Conservation (phyloP, 2,797 vertebrate genomes). For the Rachycentron canadum region DNA sequence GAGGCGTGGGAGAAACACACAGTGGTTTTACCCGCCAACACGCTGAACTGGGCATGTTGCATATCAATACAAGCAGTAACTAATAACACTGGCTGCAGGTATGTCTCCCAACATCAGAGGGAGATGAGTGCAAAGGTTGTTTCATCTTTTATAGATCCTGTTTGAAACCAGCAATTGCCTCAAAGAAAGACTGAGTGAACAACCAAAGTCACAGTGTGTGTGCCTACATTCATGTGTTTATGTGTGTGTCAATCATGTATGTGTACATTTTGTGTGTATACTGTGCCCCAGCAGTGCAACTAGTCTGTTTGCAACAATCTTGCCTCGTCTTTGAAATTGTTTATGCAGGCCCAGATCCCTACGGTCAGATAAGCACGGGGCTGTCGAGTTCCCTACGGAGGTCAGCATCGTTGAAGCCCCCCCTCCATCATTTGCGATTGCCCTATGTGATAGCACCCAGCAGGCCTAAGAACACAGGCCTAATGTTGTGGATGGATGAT, state of each 20-base stretch:
- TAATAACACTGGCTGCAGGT: slow-evolving; percentile 83
- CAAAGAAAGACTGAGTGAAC: slow-evolving; percentile 76
- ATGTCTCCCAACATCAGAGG: slow-evolving; percentile 81
- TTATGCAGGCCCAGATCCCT: slow-evolving; percentile 82
- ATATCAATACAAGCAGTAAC: slow-evolving; percentile 76
- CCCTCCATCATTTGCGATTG: slow-evolving; percentile 80
- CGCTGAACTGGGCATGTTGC: slow-evolving; percentile 67
- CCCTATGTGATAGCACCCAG: slow-evolving; percentile 81
- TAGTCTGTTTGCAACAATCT: slow-evolving; percentile 80
- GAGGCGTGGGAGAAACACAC: slow-evolving; percentile 83
- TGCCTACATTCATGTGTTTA: slow-evolving; percentile 15
- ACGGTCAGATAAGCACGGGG: slow-evolving; percentile 79
- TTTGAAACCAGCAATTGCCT: slow-evolving; percentile 83
- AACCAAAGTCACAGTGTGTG: slow-evolving; percentile 35
- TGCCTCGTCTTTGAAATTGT: slow-evolving; percentile 82
- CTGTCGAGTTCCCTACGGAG: slow-evolving; percentile 83
- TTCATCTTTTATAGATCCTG: slow-evolving; percentile 86
- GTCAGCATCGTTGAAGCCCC: slow-evolving; percentile 76
- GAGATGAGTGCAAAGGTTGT: slow-evolving; percentile 83
- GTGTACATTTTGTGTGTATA: slow-evolving; percentile 36
- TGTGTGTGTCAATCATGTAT: slow-evolving; percentile 29
- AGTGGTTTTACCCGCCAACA: slow-evolving; percentile 76
- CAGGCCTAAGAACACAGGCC: slow-evolving; percentile 84
- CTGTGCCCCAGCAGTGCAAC: slow-evolving; percentile 58
- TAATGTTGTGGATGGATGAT: slow-evolving; percentile 87